Evolutionary conservation across 2,113 vertebrate species (phyloP), one percentile per base, ranked within the genome.

Genomic region (Zosterops lateralis): DNA sequence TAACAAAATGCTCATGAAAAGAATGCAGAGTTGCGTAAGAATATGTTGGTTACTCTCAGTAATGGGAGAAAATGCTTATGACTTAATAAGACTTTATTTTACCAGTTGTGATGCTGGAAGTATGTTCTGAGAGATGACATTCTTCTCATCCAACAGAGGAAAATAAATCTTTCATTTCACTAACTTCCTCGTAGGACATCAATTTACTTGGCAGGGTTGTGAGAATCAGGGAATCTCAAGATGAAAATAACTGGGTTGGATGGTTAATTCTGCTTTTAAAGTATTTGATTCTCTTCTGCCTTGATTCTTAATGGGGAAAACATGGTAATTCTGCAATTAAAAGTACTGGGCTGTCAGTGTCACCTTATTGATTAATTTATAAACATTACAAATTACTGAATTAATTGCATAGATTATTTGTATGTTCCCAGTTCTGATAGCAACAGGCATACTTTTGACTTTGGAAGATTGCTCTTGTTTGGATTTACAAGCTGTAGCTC

Each of bases 61-160:
- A 86, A 83, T 50, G 71, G 47, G 58, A 89, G 51, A 58, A 93
- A 84, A 79, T 84, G 38, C 45, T 79, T 92, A 58, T 95, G 77
- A 90, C 66, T 74, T 78, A 38, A 48, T 50, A 76, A 76, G 72
- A 34, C 65, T 95, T 82, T 79, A n/a, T 81, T 93, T 84, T 87
- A 45, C 26, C 56, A 31, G 29, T 78, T 42, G 20, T 44, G 47
- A 29, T 76, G 13, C 77, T 94, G 66, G 22, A 92, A 83, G 24
- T 58, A 47, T 50, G 20, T 87, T 76, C 47, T 65, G 29, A 3
- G 7, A 92, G 42, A 36, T 51, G 47, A 60, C 24, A 77, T 20
- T 57, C 50, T 84, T 76, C 71, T 87, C 17, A 17, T 8, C 70
- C 40, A 80, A 56, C 31, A 24, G 1, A 79, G 44, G 50, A 82